Evolutionary conservation across 2,113 vertebrate species (phyloP).

Genomic region (Antechinus flavipes): DNA sequence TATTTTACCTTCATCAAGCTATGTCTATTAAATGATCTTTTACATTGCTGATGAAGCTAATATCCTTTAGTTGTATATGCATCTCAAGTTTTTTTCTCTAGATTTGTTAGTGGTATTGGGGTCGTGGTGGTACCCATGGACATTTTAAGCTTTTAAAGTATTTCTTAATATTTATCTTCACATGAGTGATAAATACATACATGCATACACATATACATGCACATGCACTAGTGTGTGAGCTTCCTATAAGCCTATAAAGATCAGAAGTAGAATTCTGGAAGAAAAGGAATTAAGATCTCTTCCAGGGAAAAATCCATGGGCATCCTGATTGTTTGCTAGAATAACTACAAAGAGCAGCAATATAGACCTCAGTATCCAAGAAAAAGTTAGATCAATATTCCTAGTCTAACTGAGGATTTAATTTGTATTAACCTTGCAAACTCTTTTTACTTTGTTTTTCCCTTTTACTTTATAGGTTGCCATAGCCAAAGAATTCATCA

Average conservation of each 20-base stretch:
- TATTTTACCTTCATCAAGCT: background rate
- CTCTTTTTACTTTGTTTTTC: background rate
- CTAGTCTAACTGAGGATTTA: background rate
- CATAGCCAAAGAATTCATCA: background rate
- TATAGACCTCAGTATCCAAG: constrained; percentile 11
- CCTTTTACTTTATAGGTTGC: background rate
- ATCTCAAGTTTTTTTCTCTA: background rate
- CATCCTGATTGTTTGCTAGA: background rate
- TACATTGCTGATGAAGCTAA: background rate
- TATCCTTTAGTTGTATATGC: background rate
- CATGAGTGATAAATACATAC: background rate
- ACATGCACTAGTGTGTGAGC: no score
- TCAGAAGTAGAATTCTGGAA: background rate
- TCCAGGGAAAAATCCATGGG: background rate
- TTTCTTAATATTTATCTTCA: background rate
- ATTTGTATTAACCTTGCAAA: background rate
- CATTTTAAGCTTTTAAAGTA: background rate
- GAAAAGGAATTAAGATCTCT: background rate
- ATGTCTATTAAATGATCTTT: background rate
- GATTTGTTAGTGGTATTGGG: background rate
- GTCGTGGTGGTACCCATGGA: background rate
- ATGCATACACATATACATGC: no score
- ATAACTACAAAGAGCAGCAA: background rate
- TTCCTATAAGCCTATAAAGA: background rate
- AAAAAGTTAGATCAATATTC: background rate